These are phyloP conservation scores for Lochmaea crataegi DNA, from an alignment of 2,888 invertebrate genomes.

Conservation along the genomic window DNA sequence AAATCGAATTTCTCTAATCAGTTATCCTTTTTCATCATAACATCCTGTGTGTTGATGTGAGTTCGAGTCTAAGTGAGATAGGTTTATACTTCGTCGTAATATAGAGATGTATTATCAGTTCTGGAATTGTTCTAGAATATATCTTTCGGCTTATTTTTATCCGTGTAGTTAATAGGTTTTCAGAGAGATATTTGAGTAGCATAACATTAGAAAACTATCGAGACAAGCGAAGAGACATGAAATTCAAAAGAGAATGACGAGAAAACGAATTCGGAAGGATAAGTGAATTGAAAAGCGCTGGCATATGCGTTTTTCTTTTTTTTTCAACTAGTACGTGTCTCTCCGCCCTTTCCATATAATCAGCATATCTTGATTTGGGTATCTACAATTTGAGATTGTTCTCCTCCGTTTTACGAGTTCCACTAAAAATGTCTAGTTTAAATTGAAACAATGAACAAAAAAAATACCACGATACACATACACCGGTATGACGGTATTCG, in stretches of 20 bases:
- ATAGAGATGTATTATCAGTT: no score
- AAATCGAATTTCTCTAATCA: no score
- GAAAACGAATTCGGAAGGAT: conserved; percentile 50
- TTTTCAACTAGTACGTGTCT: conserved; percentile 17
- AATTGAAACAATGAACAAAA: no score
- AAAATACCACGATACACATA: no score
- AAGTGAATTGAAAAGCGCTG: conserved; percentile 59
- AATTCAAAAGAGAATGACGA: conserved; percentile 51
- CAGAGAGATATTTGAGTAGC: not conserved
- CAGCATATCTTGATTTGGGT: conserved; percentile 23
- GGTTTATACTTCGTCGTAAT: no score
- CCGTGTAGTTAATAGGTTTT: not conserved
- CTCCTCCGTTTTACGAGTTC: not conserved
- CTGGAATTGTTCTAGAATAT: no score
- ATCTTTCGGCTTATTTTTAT: not conserved
- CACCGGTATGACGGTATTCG: no score
- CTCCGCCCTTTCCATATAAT: conserved; percentile 23
- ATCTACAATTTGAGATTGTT: conserved; percentile 1
- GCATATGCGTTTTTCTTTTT: conserved; percentile 50
- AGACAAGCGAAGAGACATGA: conserved; percentile 53
- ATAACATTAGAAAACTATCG: conserved; percentile 34
- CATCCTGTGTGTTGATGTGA: no score
- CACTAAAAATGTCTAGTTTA: not conserved
- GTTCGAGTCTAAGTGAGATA: no score
- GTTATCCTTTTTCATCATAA: no score